phyloP scores from a whole-genome alignment of 2,888 invertebrate genomes.

The Conops quadrifasciatus region DNA sequence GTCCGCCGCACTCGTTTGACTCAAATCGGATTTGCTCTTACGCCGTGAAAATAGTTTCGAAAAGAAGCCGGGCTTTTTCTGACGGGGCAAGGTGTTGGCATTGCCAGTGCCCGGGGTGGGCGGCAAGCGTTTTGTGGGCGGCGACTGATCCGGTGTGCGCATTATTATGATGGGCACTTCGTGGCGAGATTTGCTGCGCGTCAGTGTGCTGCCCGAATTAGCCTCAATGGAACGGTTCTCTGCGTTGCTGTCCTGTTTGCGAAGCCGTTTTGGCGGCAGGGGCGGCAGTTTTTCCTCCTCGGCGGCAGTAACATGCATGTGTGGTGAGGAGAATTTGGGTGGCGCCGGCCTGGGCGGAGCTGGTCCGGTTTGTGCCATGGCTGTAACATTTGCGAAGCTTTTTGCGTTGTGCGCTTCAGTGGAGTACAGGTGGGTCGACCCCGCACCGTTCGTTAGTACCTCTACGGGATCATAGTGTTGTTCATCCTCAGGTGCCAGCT shows the following conservation, averaged over 20 bases:
- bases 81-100: slow-evolving; percentile 66
- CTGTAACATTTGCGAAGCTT: slow-evolving; percentile 46
- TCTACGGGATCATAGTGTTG: slow-evolving; percentile 64
- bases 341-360: slow-evolving; percentile 43
- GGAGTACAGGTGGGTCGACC: slow-evolving; percentile 53
- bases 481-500: slow-evolving; percentile 62
- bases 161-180: slow-evolving; percentile 59
- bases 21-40: slow-evolving; percentile 67
- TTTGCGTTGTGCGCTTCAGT: background rate
- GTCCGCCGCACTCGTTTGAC: slow-evolving; percentile 42
- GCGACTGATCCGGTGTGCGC: slow-evolving; percentile 62
- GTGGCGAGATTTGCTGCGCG: slow-evolving; percentile 46
- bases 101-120: slow-evolving; percentile 62
- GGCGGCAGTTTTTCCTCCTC: slow-evolving; percentile 77
- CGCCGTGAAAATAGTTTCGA: slow-evolving; percentile 72
- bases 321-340: slow-evolving; percentile 56
- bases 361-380: slow-evolving; percentile 35
- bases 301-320: slow-evolving; percentile 58
- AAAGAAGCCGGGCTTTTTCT: slow-evolving; percentile 72
- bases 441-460: slow-evolving; percentile 59
- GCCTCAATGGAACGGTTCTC: slow-evolving; percentile 60
- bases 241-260: slow-evolving; percentile 67
- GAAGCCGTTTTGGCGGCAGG: slow-evolving; percentile 80
- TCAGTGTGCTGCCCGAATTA: slow-evolving; percentile 42
- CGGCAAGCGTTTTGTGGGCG: slow-evolving; percentile 69